These are phyloP conservation scores for Tetranychus piercei DNA, from an alignment of 2,888 invertebrate species.

Conservation along the genomic window DNA sequence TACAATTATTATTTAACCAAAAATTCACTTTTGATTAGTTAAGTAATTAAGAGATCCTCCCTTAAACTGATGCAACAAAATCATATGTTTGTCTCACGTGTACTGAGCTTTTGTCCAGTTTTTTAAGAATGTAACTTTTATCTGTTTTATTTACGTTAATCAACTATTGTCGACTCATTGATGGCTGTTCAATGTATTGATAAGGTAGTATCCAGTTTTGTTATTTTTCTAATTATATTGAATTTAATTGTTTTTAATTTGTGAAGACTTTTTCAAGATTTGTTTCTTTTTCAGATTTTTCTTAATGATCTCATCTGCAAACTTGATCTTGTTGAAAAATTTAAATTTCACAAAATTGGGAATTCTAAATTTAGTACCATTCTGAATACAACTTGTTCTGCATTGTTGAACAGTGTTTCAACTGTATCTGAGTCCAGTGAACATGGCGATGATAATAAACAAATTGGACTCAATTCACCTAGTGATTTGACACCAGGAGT, in stretches of 20 bases:
- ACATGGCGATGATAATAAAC: background rate
- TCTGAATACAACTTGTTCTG: background rate
- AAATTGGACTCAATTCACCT: background rate
- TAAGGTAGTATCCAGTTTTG: background rate
- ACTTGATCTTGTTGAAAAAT: background rate
- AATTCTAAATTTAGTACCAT: background rate
- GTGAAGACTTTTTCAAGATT: background rate
- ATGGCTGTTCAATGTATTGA: background rate
- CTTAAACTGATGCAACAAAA: background rate
- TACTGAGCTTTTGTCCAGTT: background rate
- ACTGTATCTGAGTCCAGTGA: background rate
- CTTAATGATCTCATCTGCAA: background rate
- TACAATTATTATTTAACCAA: no score
- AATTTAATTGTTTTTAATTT: background rate
- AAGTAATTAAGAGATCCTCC: background rate
- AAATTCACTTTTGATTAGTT: background rate
- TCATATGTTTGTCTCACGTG: background rate
- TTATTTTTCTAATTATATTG: background rate
- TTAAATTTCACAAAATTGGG: background rate
- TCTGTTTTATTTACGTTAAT: background rate
- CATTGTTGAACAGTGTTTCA: background rate
- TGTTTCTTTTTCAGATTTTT: background rate
- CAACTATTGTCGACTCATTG: background rate
- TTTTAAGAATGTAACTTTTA: background rate
- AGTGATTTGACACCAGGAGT: slow-evolving; percentile 11